Evolutionary conservation across 37 sponge, comb jelly and placozoan genomes (phyloP), one percentile per base, ranked within the genome.

Genomic region (Cladorhizidae sp.): DNA sequence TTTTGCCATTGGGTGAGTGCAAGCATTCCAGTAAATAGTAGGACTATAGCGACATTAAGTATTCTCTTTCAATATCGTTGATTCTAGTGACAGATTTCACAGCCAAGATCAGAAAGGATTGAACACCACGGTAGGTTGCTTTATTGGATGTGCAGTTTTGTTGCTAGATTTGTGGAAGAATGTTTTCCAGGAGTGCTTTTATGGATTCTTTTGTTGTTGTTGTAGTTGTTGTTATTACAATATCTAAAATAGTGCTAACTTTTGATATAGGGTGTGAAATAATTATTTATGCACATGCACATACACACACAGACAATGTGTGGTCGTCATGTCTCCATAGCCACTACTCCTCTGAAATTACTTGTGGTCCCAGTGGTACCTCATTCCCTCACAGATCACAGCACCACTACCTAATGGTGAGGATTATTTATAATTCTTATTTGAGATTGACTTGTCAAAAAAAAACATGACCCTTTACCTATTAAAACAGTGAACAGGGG

Each of bases 81-180:
- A 40, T 20, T 49, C 37, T 43, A 70, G 71, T 1, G 57, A 69
- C 55, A 70, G 57, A 15, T 80, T 70, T 69, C 80, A 80, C 71
- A 70, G 58, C 41, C 40, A 37, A 31, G 74, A 73, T 18, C 39
- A 76, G 22, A 67, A 73, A 25, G 41, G 58, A 26, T 64, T 86
- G 26, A 91, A 91, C 67, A 76, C 83, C 42, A 86, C 92, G 33
- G 92, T 91, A 83, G 79, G n/a, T n/a, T n/a, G n/a, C n/a, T n/a
- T n/a, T n/a, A n/a, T n/a, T n/a, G n/a, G n/a, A n/a, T n/a, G n/a
- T n/a, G n/a, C n/a, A n/a, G n/a, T n/a, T n/a, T n/a, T n/a, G n/a
- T n/a, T n/a, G n/a, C n/a, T n/a, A n/a, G n/a, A n/a, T n/a, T n/a
- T n/a, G n/a, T n/a, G n/a, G n/a, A n/a, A n/a, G n/a, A n/a, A n/a